phyloP scores from a whole-genome alignment of 53 echinoderm and acorn worm genomes.

The Paracentrotus lividus region DNA sequence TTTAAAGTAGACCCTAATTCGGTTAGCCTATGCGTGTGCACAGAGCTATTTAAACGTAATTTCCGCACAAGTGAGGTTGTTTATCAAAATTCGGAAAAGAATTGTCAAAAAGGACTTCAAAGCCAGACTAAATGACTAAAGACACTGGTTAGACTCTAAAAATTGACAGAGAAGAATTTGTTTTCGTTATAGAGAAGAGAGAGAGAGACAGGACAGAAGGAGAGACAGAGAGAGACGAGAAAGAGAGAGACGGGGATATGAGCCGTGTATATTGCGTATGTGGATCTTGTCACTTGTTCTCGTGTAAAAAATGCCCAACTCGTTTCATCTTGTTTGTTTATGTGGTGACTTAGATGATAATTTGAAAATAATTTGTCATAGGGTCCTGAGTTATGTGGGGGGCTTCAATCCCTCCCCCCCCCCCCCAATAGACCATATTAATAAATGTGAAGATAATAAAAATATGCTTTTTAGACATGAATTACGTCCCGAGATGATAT shows the following conservation, averaged over 20 bases:
- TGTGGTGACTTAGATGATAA: slow-evolving; percentile 16
- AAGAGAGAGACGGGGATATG: too few species aligned
- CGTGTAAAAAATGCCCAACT: not conserved
- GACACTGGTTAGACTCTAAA: not conserved
- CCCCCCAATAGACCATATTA: not conserved
- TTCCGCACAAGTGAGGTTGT: too few species aligned
- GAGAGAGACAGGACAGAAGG: not conserved
- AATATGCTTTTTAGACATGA: slow-evolving; percentile 16
- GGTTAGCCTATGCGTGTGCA: too few species aligned
- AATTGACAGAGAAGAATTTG: slow-evolving; percentile 16
- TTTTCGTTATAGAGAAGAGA: not conserved
- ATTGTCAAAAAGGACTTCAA: too few species aligned
- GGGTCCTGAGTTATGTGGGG: not conserved
- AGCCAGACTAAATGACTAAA: too few species aligned
- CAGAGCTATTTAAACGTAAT: too few species aligned
- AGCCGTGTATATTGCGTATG: slow-evolving; percentile 3
- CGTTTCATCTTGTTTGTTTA: not conserved
- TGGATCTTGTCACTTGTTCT: not conserved
- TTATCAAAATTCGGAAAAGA: too few species aligned
- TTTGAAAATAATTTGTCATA: not conserved
- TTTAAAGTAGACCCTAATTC: too few species aligned
- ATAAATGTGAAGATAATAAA: slow-evolving; percentile 15
- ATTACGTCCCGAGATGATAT: slow-evolving; percentile 16
- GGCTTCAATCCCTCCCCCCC: not conserved
- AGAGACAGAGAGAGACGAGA: slow-evolving; percentile 9